Conservation (phyloP, 2,113 vertebrate genomes). For the Pyxicephalus adspersus region DNA sequence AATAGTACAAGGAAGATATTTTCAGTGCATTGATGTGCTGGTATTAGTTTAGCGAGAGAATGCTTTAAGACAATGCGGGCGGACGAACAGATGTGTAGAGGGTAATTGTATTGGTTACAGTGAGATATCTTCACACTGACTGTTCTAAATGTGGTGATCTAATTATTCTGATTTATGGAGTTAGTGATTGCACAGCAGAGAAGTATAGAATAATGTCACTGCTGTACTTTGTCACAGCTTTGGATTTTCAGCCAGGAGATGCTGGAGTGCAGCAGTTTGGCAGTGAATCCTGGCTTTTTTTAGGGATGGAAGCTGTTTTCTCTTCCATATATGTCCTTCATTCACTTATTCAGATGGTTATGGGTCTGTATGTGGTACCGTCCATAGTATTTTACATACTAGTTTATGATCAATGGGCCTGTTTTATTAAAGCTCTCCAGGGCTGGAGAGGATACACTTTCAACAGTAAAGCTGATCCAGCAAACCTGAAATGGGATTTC, state of each 20-base stretch:
- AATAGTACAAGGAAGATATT: too few relatives aligned
- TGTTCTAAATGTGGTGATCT: not conserved
- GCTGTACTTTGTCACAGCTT: not conserved
- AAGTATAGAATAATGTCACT: not conserved
- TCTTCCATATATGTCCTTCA: too few relatives aligned
- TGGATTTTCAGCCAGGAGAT: not conserved
- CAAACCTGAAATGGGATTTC: too few relatives aligned
- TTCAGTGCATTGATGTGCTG: too few relatives aligned
- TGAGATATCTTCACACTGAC: not conserved
- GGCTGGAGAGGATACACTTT: too few relatives aligned
- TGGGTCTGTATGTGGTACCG: too few relatives aligned
- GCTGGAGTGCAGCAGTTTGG: not conserved
- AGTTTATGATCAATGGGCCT: too few relatives aligned
- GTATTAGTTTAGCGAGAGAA: not conserved
- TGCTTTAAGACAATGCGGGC: conserved; percentile 3
- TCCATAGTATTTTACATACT: too few relatives aligned
- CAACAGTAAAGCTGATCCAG: too few relatives aligned
- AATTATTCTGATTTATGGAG: conserved; percentile 14
- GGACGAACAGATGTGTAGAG: conserved; percentile 38
- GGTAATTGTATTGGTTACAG: conserved; percentile 25
- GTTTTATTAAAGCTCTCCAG: too few relatives aligned
- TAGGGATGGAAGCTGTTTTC: not conserved
- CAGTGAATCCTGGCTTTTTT: too few relatives aligned
- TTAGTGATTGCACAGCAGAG: conserved; percentile 30
- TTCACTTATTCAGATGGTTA: too few relatives aligned